Evolutionary conservation across 2,888 invertebrate species (phyloP).

Genomic region (Drosophila prostipennis): DNA sequence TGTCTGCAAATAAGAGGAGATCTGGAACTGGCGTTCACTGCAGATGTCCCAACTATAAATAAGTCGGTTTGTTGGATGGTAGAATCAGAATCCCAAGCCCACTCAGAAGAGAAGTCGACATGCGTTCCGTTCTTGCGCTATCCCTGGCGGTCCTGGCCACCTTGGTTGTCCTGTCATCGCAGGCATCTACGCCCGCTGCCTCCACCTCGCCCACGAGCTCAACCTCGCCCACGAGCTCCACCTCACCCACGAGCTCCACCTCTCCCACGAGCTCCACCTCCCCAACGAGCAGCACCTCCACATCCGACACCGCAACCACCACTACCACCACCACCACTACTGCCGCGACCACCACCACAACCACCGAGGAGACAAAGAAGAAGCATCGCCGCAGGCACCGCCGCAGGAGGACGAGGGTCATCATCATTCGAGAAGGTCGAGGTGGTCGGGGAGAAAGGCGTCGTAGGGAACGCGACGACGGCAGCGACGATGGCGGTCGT

Average conservation of each 20-base stretch:
- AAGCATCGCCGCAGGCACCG: not conserved
- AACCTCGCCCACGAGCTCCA: not conserved
- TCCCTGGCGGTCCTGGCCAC: not conserved
- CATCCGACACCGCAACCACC: not conserved
- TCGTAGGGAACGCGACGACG: not conserved
- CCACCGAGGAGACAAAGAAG: not conserved
- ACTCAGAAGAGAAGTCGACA: not conserved
- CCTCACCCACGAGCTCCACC: not conserved
- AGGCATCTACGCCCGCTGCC: too few species aligned
- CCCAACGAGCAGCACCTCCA: too few species aligned
- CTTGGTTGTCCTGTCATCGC: not conserved
- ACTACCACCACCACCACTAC: not conserved
- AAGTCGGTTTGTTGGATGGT: not conserved
- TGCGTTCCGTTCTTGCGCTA: not conserved
- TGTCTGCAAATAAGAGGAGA: not conserved
- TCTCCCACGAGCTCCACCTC: too few species aligned
- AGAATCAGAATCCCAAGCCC: not conserved
- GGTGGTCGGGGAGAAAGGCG: not conserved
- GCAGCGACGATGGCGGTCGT: not conserved
- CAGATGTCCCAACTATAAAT: constrained; percentile 3
- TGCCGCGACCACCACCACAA: not conserved
- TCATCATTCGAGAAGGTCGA: not conserved
- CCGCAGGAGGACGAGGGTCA: not conserved
- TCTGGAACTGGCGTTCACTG: not conserved
- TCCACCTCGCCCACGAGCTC: not conserved